Base-by-base conservation (phyloP, 2,888 invertebrate genomes). In the Leistus spinibarbis region DNA sequence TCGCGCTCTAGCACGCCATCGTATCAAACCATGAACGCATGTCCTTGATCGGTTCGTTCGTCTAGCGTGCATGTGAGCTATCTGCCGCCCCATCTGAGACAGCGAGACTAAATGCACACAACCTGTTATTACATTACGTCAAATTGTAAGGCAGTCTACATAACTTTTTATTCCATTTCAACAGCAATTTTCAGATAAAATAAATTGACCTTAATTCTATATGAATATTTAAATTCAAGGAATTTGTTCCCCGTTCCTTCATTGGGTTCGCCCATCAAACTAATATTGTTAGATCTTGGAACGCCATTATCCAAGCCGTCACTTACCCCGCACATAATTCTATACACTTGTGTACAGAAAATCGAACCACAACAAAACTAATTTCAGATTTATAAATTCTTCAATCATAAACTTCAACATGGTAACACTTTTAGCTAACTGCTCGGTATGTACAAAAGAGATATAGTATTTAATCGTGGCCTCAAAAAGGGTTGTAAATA, bases 81-180 rank as follows among this genome's bases (percentile, higher is more conserved):
- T 84, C 83, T 83, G 79, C 80, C 81, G 81, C 80, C 81, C 82
- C 82, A 83, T 82, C 82, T 82, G 82, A 82, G 82, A 82, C 79
- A 80, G 80, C 80, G 80, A 79, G 79, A 79, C 80, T 78, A 80
- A 81, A 80, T 69, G 80, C 79, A 79, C 79, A 79, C 78, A 83
- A 82, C 83, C 82, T 81, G 80, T 83, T 81, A 83, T 84, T 83
- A 83, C 80, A 81, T 82, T 83, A 83, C 81, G 82, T 83, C 82
- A 82, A 83, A 82, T 83, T 82, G 82, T 80, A 78, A 76, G 78
- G 75, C 78, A 79, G 77, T 66, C 70, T 76, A 72, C 76, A 74
- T 77, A 76, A 73, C 77, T 71, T 78, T 79, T 78, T 78, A 79
- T 77, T 77, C 76, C 77, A 76, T 78, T 78, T 79, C 79, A 77